These are phyloP conservation scores for Anhinga rufa DNA, from an alignment of 2,113 vertebrate species.

Conservation along the genomic window DNA sequence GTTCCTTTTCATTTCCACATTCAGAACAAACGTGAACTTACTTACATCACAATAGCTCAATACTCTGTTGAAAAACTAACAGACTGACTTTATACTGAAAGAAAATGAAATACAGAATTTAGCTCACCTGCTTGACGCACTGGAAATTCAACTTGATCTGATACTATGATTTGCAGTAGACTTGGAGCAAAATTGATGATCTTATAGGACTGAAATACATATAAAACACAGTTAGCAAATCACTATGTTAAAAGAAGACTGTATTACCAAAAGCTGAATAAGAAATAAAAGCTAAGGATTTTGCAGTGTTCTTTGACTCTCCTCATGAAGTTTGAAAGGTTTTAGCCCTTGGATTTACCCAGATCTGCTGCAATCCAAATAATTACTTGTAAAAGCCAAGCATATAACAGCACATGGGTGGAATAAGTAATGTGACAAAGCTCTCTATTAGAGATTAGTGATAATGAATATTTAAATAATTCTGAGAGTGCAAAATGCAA, in stretches of 20 bases:
- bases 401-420: background rate
- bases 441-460: background rate
- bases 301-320: background rate
- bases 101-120: background rate
- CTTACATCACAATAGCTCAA: background rate
- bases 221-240: conserved; percentile 11
- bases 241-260: background rate
- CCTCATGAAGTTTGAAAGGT: background rate
- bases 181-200: conserved; percentile 98
- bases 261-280: background rate
- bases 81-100: background rate
- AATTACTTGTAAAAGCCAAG: background rate
- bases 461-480: background rate
- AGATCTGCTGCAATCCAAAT: background rate
- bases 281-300: background rate
- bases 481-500: background rate
- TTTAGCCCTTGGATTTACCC: background rate
- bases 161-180: conserved; percentile 93
- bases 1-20: background rate
- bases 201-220: conserved; percentile 91
- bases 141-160: conserved; percentile 95
- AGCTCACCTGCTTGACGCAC: conserved; percentile 93
- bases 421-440: background rate
- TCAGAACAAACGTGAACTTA: background rate
- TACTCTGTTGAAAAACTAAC: background rate